A percentile compares a stretch with the other conserved stretches of the same genome.
phyloP scores from a whole-genome alignment of 2,888 invertebrate species.

The Bimastos eiseni region DNA sequence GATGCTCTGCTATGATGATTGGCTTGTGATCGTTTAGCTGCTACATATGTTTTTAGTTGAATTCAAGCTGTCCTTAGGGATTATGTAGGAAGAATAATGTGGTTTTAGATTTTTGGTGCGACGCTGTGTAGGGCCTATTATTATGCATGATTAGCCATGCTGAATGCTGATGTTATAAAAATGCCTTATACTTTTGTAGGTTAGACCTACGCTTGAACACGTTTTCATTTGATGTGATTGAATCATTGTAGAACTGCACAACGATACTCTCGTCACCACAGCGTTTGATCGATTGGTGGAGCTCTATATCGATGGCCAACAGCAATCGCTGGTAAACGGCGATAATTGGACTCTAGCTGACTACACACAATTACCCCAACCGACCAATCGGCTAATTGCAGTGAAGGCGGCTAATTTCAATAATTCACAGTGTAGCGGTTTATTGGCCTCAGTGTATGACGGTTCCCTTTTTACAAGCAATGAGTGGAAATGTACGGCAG shows the following conservation, averaged over 20 bases:
- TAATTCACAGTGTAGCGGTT: background rate
- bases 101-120: too few species aligned
- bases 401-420: background rate
- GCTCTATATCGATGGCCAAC: background rate
- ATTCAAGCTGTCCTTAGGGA: too few species aligned
- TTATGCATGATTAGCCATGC: too few species aligned
- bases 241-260: background rate
- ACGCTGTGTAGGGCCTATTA: too few species aligned
- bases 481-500: background rate
- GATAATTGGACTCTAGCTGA: background rate
- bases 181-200: too few species aligned
- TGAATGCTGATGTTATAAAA: too few species aligned
- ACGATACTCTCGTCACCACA: background rate
- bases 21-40: too few species aligned
- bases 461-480: background rate
- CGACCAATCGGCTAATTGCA: background rate
- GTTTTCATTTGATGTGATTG: too few species aligned
- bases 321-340: background rate
- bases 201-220: too few species aligned
- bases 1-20: too few species aligned
- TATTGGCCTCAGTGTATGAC: background rate
- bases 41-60: too few species aligned
- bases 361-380: background rate
- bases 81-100: too few species aligned
- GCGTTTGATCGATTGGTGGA: background rate